These are phyloP conservation scores for Drosophila lowei DNA, from an alignment of 1,140 invertebrate genomes.

Conservation along the genomic window DNA sequence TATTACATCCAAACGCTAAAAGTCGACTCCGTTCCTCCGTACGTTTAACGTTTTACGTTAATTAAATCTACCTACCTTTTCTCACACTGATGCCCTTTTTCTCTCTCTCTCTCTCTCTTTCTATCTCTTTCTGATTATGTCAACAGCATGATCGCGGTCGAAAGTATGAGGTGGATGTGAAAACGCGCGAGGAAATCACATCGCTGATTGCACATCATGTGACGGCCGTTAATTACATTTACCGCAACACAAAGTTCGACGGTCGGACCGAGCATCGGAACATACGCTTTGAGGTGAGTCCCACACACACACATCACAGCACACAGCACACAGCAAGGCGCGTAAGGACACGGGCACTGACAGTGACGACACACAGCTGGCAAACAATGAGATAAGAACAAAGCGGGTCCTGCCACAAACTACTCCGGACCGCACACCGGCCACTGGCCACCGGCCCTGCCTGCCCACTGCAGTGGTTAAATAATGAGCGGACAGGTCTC, in stretches of 20 bases:
- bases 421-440: slow-evolving; percentile 13
- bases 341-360: slow-evolving; percentile 1
- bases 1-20: slow-evolving; percentile 41
- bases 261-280: slow-evolving; percentile 93
- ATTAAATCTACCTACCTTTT: slow-evolving; percentile 31
- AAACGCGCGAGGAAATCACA: slow-evolving; percentile 97
- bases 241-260: slow-evolving; percentile 96
- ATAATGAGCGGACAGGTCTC: slow-evolving; percentile 14
- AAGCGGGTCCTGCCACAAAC: slow-evolving; percentile 32
- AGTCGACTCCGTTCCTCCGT: slow-evolving; percentile 15
- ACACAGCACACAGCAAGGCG: slow-evolving; percentile 13
- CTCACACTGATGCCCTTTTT: slow-evolving; percentile 3
- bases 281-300: slow-evolving; percentile 97
- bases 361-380: slow-evolving; percentile 4
- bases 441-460: slow-evolving; percentile 9
- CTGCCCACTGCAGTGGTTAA: neutral
- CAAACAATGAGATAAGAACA: slow-evolving; percentile 50
- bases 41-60: slow-evolving; percentile 20
- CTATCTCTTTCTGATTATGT: slow-evolving; percentile 13
- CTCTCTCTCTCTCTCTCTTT: slow-evolving; percentile 7
- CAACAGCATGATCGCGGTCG: slow-evolving; percentile 86
- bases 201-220: slow-evolving; percentile 99
- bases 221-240: slow-evolving; percentile 99
- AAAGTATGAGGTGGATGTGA: slow-evolving; percentile 87
- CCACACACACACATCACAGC: slow-evolving; percentile 8